These are phyloP conservation scores for Leptodirus hochenwartii DNA, from an alignment of 2,888 invertebrate genomes.

Conservation along the genomic window DNA sequence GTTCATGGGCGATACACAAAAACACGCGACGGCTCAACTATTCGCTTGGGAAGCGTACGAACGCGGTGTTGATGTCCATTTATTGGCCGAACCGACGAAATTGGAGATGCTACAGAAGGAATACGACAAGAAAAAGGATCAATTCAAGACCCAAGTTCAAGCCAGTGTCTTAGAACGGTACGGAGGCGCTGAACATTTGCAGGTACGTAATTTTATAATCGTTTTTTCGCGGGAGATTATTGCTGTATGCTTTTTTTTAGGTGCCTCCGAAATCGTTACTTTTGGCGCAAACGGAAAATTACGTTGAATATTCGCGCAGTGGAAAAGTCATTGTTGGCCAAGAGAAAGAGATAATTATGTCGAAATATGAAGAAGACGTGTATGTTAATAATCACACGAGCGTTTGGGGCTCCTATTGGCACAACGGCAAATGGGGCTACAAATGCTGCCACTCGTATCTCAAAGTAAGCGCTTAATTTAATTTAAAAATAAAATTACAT, in stretches of 20 bases:
- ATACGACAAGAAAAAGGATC: constrained; percentile 76
- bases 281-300: constrained; percentile 88
- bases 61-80: constrained; percentile 82
- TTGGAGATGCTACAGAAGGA: constrained; percentile 79
- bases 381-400: constrained; percentile 82
- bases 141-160: constrained; percentile 72
- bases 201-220: no score
- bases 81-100: constrained; percentile 96
- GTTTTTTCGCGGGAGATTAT: no score
- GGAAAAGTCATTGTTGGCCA: constrained; percentile 77
- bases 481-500: not conserved
- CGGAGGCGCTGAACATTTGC: constrained; percentile 84
- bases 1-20: constrained; percentile 82
- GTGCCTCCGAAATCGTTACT: constrained; percentile 76
- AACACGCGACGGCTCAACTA: constrained; percentile 79
- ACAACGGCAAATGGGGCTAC: constrained; percentile 85
- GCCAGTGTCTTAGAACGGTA: constrained; percentile 79
- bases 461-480: constrained; percentile 32
- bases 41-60: constrained; percentile 97
- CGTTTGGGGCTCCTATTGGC: constrained; percentile 96
- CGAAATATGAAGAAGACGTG: constrained; percentile 87
- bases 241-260: no score
- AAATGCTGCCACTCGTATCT: constrained; percentile 88
- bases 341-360: constrained; percentile 71
- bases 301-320: constrained; percentile 86